These are phyloP conservation scores for Pogoniulus pusillus DNA, from an alignment of 2,797 vertebrate species.

Conservation along the genomic window DNA sequence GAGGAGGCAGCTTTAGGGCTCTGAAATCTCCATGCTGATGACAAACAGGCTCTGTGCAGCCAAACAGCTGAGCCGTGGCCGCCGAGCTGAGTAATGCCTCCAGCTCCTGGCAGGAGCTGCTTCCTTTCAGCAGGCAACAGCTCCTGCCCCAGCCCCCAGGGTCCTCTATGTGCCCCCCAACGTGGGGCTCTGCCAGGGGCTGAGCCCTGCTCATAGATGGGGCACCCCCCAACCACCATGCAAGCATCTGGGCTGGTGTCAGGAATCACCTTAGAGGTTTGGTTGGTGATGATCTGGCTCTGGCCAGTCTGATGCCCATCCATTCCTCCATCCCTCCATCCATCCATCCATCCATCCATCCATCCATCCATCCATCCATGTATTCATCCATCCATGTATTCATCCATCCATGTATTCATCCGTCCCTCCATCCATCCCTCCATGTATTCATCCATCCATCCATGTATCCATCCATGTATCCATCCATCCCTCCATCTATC, in stretches of 20 bases:
- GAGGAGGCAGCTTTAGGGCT: background rate
- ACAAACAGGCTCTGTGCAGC: background rate
- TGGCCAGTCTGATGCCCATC: background rate
- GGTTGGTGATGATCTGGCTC: background rate
- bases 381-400: too few species aligned
- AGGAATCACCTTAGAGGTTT: background rate
- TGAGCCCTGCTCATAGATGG: fast-evolving
- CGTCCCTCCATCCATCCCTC: too few species aligned
- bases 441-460: too few species aligned
- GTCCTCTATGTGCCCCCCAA: background rate
- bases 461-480: too few species aligned
- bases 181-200: fast-evolving
- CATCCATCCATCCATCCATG: too few species aligned
- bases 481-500: too few species aligned
- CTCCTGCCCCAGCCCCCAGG: background rate
- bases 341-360: too few species aligned
- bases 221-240: background rate
- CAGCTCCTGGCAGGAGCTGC: slow-evolving; percentile 52
- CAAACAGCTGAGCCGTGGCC: slow-evolving; percentile 11
- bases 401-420: background rate
- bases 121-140: slow-evolving; percentile 3
- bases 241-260: fast-evolving
- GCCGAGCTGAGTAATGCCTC: slow-evolving; percentile 37
- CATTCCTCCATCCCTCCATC: too few species aligned
- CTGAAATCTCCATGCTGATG: background rate